Evolutionary conservation across 1,140 invertebrate genomes (phyloP).

Genomic region (Lysiphlebus fabarum): DNA sequence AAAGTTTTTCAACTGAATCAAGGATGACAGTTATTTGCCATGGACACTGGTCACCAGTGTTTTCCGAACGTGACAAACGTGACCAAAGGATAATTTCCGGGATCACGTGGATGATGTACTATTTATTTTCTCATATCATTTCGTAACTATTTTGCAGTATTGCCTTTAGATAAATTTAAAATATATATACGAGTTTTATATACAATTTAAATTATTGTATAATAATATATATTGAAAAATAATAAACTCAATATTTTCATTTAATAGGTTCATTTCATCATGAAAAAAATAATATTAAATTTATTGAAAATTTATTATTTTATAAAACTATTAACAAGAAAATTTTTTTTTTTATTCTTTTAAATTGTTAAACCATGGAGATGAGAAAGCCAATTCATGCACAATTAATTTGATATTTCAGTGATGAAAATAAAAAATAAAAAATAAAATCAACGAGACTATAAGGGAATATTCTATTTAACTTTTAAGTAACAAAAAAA

Average conservation of each 20-base stretch:
- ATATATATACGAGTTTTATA: constrained; percentile 5
- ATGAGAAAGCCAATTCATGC: constrained; percentile 4
- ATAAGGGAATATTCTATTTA: background rate
- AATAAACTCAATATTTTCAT: background rate
- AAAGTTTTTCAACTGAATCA: constrained; percentile 18
- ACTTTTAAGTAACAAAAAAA: background rate
- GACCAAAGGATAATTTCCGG: constrained; percentile 21
- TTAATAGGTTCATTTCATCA: too few species aligned
- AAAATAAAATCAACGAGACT: background rate
- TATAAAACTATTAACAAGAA: too few species aligned
- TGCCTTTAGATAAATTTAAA: constrained; percentile 18
- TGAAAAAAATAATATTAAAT: too few species aligned
- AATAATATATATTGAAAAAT: background rate
- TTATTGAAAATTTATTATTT: background rate
- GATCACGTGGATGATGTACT: constrained; percentile 22
- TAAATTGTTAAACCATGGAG: background rate
- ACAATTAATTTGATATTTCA: constrained; percentile 2
- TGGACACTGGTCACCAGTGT: constrained; percentile 18
- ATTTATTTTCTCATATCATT: background rate
- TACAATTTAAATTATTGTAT: background rate
- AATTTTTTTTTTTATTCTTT: background rate
- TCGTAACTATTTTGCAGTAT: constrained; percentile 7
- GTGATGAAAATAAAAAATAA: background rate
- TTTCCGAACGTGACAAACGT: constrained; percentile 29
- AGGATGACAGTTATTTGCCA: constrained; percentile 24